Conservation (phyloP, 2,888 invertebrate species). For the Incurvaria masculella region DNA sequence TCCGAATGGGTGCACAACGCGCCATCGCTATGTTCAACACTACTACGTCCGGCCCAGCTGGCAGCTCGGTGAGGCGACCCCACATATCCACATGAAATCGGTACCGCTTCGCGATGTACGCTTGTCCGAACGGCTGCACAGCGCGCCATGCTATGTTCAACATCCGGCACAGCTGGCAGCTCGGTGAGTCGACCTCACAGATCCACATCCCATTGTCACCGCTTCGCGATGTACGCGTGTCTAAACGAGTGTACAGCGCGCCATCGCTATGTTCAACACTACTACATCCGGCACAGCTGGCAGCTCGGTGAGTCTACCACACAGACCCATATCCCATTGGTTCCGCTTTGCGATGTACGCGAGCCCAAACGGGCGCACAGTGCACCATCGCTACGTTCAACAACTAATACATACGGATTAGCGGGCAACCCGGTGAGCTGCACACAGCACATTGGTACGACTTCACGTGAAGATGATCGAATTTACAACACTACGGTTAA, state of each 20-base stretch:
- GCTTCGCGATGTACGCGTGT: conserved; percentile 65
- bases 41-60: conserved; percentile 65
- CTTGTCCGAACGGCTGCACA: conserved; percentile 57
- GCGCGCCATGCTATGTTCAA: conserved; percentile 64
- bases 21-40: conserved; percentile 65
- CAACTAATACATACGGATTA: conserved; percentile 65
- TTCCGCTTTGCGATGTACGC: conserved; percentile 70
- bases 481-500: no score
- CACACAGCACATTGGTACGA: conserved; percentile 18
- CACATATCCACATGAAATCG: not conserved
- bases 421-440: conserved; percentile 54
- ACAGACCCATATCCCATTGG: conserved; percentile 25
- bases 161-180: conserved; percentile 60
- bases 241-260: conserved; percentile 59
- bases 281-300: conserved; percentile 64
- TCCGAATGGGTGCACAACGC: conserved; percentile 55
- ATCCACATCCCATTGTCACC: conserved; percentile 33
- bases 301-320: conserved; percentile 44
- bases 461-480: conserved; percentile 46
- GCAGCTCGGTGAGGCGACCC: conserved; percentile 45
- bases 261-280: conserved; percentile 63
- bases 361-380: conserved; percentile 55
- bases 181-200: conserved; percentile 36
- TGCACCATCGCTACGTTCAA: conserved; percentile 64
- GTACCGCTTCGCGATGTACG: conserved; percentile 69